phyloP scores from a whole-genome alignment of 2,888 invertebrate species.

The Chrysolina americana region DNA sequence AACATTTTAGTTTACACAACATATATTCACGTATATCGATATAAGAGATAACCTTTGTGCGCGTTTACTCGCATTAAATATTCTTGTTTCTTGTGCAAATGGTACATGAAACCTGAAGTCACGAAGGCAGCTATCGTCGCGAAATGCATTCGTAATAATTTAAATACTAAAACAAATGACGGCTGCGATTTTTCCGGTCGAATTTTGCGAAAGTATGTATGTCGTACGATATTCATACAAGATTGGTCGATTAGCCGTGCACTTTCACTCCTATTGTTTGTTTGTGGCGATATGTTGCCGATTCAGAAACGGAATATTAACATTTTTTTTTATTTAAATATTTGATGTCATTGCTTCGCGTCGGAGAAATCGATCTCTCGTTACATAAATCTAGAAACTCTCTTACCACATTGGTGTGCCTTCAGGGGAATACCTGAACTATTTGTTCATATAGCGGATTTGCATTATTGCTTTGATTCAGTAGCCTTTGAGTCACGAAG shows the following conservation, averaged over 20 bases:
- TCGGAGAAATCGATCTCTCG: slow-evolving; percentile 52
- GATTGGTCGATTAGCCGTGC: slow-evolving; percentile 33
- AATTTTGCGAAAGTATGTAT: slow-evolving; percentile 28
- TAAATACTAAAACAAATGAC: slow-evolving; percentile 19
- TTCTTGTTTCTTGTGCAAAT: slow-evolving; percentile 49
- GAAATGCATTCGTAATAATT: slow-evolving; percentile 16
- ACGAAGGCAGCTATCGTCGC: slow-evolving; percentile 33
- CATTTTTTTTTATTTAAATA: slow-evolving; percentile 34
- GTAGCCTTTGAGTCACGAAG: too few species aligned
- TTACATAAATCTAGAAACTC: slow-evolving; percentile 53
- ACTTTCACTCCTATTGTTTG: slow-evolving; percentile 42
- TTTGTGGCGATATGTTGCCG: slow-evolving; percentile 35
- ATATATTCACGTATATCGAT: slow-evolving; percentile 31
- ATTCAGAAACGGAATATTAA: slow-evolving; percentile 40
- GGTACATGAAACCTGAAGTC: slow-evolving; percentile 43
- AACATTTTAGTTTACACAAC: slow-evolving; percentile 8
- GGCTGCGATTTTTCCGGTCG: slow-evolving; percentile 10
- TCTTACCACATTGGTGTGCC: slow-evolving; percentile 22
- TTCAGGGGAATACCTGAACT: not conserved
- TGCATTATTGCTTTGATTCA: not conserved
- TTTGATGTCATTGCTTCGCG: slow-evolving; percentile 47
- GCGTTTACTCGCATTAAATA: slow-evolving; percentile 45
- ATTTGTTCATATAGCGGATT: not conserved
- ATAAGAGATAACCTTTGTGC: slow-evolving; percentile 39
- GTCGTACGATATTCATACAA: slow-evolving; percentile 31